These are phyloP conservation scores for Ataeniobius toweri DNA, from an alignment of 2,797 vertebrate species.

Conservation along the genomic window DNA sequence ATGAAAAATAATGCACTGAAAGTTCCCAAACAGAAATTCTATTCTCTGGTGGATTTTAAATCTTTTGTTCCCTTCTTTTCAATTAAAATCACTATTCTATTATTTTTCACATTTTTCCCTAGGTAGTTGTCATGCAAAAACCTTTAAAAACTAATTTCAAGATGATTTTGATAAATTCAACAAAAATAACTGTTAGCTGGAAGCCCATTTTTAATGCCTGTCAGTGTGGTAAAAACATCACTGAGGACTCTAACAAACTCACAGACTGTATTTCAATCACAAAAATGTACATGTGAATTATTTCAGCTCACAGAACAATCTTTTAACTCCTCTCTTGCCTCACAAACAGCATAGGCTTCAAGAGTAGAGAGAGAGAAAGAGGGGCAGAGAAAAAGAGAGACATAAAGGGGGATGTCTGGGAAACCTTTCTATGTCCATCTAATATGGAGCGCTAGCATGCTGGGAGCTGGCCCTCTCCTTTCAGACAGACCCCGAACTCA, in stretches of 20 bases:
- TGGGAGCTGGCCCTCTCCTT: constrained; percentile 81
- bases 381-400: constrained; percentile 56
- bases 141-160: neutral
- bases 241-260: constrained; percentile 24
- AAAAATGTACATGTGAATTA: constrained; percentile 50
- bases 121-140: neutral
- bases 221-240: constrained; percentile 14
- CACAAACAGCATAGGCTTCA: constrained; percentile 61
- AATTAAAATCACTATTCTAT: neutral
- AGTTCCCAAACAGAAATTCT: too few relatives aligned
- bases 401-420: constrained; percentile 72
- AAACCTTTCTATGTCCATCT: constrained; percentile 79
- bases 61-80: neutral
- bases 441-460: constrained; percentile 80
- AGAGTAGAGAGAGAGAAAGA: constrained; percentile 50
- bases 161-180: neutral
- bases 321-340: constrained; percentile 57
- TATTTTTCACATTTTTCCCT: too few relatives aligned
- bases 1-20: too few relatives aligned
- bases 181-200: constrained; percentile 1
- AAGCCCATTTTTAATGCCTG: neutral
- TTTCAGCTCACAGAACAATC: constrained; percentile 49
- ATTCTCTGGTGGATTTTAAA: neutral
- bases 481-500: constrained; percentile 78
- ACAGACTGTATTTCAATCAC: constrained; percentile 54